Conservation (phyloP, 2,797 vertebrate species). For the Chaenodraco wilsoni region DNA sequence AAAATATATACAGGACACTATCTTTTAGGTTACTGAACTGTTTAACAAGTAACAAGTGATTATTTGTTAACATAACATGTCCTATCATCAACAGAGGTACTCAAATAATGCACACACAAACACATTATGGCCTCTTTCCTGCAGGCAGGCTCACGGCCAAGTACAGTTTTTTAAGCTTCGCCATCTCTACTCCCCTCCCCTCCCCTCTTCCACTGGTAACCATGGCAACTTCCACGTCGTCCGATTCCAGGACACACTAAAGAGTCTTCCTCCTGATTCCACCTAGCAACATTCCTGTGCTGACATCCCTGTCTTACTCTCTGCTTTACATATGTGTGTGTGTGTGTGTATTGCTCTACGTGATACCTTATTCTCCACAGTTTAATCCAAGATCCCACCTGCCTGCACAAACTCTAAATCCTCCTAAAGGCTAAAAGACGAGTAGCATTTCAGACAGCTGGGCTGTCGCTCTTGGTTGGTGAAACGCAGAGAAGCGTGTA, state of each 20-base stretch:
- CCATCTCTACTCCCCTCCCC: conserved; percentile 62
- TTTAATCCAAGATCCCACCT: conserved; percentile 62
- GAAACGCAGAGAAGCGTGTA: conserved; percentile 38
- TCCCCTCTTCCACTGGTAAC: conserved; percentile 74
- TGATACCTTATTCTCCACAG: conserved; percentile 38
- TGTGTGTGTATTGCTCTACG: conserved; percentile 15
- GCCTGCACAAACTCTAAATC: conserved; percentile 55
- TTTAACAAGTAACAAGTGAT: neutral
- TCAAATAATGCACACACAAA: conserved; percentile 42
- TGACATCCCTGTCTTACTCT: conserved; percentile 34
- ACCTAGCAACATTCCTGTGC: conserved; percentile 73
- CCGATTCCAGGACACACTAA: conserved; percentile 78
- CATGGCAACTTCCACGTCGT: conserved; percentile 81
- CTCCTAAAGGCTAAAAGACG: conserved; percentile 57
- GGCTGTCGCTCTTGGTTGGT: conserved; percentile 43
- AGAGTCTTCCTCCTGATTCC: conserved; percentile 70
- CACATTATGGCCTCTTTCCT: conserved; percentile 37
- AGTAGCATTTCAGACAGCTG: conserved; percentile 33
- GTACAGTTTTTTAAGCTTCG: conserved; percentile 67
- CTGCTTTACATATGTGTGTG: conserved; percentile 7
- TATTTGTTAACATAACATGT: neutral
- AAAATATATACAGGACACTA: neutral
- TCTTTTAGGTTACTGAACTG: conserved; percentile 2
- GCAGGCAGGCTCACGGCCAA: conserved; percentile 53
- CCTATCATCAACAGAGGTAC: conserved; percentile 15